Evolutionary conservation across 2,113 vertebrate genomes (phyloP).

Genomic region (Chloebia gouldiae): DNA sequence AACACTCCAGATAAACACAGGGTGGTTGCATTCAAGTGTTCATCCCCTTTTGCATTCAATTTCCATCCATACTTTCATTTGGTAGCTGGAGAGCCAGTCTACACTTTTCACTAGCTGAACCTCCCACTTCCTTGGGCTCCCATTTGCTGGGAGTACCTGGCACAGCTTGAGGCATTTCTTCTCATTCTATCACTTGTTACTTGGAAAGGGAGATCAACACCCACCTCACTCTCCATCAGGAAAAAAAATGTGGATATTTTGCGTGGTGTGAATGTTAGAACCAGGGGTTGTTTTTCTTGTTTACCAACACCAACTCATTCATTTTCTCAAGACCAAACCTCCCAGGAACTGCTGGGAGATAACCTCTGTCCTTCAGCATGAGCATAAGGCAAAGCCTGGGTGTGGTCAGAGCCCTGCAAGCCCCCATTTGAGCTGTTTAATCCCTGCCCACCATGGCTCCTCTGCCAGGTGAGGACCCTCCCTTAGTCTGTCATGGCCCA

Average conservation of each 20-base stretch:
- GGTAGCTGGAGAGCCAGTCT: neutral
- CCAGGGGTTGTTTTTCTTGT: neutral
- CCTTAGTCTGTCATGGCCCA: neutral
- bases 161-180: neutral
- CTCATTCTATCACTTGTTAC: neutral
- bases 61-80: neutral
- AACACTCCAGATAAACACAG: neutral
- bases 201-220: neutral
- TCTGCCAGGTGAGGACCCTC: neutral
- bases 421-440: neutral
- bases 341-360: neutral
- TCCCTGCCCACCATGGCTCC: fast-evolving
- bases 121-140: neutral
- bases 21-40: neutral
- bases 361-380: neutral
- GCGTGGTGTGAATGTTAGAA: neutral
- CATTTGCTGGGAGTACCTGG: neutral
- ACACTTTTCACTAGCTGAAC: neutral
- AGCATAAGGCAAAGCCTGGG: neutral
- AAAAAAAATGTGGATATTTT: neutral
- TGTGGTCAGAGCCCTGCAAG: neutral
- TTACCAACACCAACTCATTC: neutral
- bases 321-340: neutral
- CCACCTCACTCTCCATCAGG: neutral
- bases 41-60: neutral